phyloP scores from a whole-genome alignment of 2,888 invertebrate genomes.

The Pterostichus madidus region DNA sequence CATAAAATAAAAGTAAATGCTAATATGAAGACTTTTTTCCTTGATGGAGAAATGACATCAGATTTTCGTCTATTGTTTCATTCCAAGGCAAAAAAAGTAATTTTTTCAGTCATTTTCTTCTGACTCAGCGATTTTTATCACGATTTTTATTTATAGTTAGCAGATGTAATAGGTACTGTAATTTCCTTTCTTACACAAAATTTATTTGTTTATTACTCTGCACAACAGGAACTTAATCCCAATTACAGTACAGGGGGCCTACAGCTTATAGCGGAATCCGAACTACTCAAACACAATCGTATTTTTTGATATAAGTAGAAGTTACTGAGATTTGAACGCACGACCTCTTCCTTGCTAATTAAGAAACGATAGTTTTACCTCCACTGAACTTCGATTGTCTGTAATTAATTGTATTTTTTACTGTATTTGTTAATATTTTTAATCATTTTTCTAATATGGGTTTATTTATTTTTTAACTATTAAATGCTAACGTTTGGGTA shows the following conservation, averaged over 20 bases:
- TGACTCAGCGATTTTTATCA: slow-evolving; percentile 38
- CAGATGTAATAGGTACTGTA: slow-evolving; percentile 4
- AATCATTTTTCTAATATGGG: not conserved
- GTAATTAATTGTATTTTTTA: not conserved
- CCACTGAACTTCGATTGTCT: too few species aligned
- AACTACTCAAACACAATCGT: too few species aligned
- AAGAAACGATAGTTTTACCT: too few species aligned
- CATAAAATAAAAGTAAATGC: not conserved
- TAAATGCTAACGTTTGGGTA: not conserved
- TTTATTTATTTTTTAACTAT: not conserved
- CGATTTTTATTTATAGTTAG: slow-evolving; percentile 30
- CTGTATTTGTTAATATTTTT: not conserved
- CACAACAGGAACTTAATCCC: too few species aligned
- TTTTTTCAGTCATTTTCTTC: slow-evolving; percentile 18
- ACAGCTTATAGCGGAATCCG: too few species aligned
- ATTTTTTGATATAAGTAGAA: too few species aligned
- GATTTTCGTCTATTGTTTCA: slow-evolving; percentile 38
- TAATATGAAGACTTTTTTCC: not conserved
- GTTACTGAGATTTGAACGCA: too few species aligned
- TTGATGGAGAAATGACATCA: slow-evolving; percentile 28
- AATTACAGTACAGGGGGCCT: too few species aligned
- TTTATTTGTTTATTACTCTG: too few species aligned
- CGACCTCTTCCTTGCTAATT: too few species aligned
- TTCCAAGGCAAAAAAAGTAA: slow-evolving; percentile 26
- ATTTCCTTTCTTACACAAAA: slow-evolving; percentile 8